A percentile compares a stretch with the other conserved stretches of the same genome.
phyloP scores from a whole-genome alignment of 1,140 invertebrate species.

The Drosophila equinoxialis region DNA sequence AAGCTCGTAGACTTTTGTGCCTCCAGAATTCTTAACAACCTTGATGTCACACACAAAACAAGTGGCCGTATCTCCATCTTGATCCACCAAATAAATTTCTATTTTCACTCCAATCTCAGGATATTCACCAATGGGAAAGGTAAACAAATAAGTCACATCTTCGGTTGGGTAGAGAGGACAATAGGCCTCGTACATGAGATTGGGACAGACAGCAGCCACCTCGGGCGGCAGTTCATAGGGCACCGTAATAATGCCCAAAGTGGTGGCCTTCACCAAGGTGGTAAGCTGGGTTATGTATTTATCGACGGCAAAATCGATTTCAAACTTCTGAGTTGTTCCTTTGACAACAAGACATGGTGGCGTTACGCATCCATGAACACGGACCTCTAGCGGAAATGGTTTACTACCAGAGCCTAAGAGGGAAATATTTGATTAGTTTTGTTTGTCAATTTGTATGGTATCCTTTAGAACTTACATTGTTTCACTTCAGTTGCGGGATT shows the following conservation, averaged over 20 bases:
- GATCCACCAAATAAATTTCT: conserved; percentile 74
- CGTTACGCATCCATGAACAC: conserved; percentile 52
- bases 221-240: conserved; percentile 72
- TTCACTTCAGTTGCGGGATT: conserved; percentile 57
- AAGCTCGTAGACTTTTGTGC: conserved; percentile 40
- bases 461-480: conserved; percentile 48
- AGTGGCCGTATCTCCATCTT: conserved; percentile 59
- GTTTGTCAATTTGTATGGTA: rapidly evolving
- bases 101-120: conserved; percentile 75
- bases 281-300: conserved; percentile 64
- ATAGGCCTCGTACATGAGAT: conserved; percentile 73
- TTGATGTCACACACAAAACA: conserved; percentile 78
- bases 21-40: conserved; percentile 56
- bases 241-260: conserved; percentile 68
- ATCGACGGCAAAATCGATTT: conserved; percentile 70
- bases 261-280: conserved; percentile 68
- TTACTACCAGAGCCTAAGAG: conserved; percentile 63
- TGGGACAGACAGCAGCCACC: conserved; percentile 63
- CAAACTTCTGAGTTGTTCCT: conserved; percentile 52
- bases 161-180: conserved; percentile 75
- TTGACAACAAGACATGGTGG: conserved; percentile 67
- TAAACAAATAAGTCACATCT: conserved; percentile 76
- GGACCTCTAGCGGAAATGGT: conserved; percentile 69
- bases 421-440: neutral
- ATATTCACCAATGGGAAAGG: conserved; percentile 70